Conservation (phyloP, 2,888 invertebrate species). For the Bugula neritina region DNA sequence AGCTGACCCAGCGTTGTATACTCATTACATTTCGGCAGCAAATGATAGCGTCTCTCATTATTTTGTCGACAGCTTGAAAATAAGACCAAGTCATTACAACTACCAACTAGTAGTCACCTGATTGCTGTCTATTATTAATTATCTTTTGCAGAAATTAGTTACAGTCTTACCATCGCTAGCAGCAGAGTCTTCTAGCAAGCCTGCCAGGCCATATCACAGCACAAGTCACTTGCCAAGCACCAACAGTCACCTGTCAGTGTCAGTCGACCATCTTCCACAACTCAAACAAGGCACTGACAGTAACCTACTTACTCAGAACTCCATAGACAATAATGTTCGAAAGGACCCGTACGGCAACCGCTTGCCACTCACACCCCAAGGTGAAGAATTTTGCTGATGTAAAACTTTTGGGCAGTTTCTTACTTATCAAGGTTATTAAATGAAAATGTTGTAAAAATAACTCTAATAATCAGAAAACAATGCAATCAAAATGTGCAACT, state of each 20-base stretch:
- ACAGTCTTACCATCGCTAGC: constrained; percentile 15
- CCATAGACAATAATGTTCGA: not conserved
- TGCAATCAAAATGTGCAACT: no score
- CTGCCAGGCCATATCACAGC: constrained; percentile 10
- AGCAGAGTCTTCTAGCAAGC: not conserved
- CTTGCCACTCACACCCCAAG: constrained; percentile 60
- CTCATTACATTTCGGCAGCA: no score
- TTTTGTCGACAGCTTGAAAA: no score
- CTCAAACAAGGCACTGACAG: not conserved
- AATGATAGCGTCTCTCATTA: no score
- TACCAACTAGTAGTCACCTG: no score
- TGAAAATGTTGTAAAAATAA: no score
- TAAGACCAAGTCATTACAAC: no score
- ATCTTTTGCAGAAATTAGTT: constrained; percentile 22
- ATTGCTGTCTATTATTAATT: no score
- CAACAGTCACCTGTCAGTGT: not conserved
- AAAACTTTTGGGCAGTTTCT: no score
- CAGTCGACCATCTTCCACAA: constrained; percentile 19
- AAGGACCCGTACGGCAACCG: constrained; percentile 53
- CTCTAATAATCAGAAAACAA: no score
- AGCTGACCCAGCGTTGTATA: no score
- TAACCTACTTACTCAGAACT: not conserved
- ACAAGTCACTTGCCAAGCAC: constrained; percentile 8
- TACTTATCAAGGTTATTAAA: no score
- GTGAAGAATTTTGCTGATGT: constrained; percentile 53